Conservation (phyloP, 2,113 vertebrate genomes). For the Oncorhynchus gorbuscha region DNA sequence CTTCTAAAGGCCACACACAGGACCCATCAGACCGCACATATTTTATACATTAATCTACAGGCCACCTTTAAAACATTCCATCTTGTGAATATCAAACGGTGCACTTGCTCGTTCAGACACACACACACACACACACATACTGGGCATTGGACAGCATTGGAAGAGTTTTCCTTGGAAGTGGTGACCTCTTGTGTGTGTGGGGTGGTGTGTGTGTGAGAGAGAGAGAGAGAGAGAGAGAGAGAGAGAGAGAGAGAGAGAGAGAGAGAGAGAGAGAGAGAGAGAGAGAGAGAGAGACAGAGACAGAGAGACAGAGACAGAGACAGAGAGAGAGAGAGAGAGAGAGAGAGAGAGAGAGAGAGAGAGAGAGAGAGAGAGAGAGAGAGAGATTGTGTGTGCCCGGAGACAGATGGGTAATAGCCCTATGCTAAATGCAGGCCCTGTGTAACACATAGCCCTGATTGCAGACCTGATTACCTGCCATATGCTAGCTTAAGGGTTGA, state of each 20-base stretch:
- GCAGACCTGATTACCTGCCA: constrained; percentile 99
- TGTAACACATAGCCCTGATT: constrained; percentile 98
- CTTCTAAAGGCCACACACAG: neutral
- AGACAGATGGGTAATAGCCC: constrained; percentile 99
- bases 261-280: too few relatives aligned
- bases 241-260: too few relatives aligned
- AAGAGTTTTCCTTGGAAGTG: too few relatives aligned
- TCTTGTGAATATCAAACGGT: too few relatives aligned
- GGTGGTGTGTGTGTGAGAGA: constrained; percentile 31
- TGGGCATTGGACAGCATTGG: too few relatives aligned
- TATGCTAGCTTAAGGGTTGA: constrained; percentile 99
- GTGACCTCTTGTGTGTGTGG: neutral
- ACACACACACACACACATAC: neutral
- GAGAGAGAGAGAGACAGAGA: too few relatives aligned
- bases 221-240: neutral
- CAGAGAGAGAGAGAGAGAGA: neutral
- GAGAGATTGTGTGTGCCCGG: constrained; percentile 54
- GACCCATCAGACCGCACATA: neutral
- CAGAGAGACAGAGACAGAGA: too few relatives aligned
- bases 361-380: too few relatives aligned
- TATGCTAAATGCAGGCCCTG: constrained; percentile 97
- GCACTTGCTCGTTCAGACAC: neutral
- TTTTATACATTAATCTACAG: neutral
- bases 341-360: too few relatives aligned
- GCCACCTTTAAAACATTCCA: neutral